Evolutionary conservation across 2,888 invertebrate genomes (phyloP).

Genomic region (Orthosia gracilis): DNA sequence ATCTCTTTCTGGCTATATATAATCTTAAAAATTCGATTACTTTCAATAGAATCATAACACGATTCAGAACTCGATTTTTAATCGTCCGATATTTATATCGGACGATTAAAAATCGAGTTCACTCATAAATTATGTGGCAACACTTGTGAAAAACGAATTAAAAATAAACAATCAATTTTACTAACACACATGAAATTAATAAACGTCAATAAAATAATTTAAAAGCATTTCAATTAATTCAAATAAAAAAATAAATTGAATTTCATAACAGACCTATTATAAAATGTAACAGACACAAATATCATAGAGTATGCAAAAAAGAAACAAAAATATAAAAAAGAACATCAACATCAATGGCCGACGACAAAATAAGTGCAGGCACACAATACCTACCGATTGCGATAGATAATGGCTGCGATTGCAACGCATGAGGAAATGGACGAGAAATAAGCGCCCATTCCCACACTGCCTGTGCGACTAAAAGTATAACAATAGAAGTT

Average conservation of each 20-base stretch:
- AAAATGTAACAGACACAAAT: background rate
- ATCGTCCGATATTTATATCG: no score
- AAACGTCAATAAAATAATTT: constrained; percentile 12
- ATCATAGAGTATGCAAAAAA: background rate
- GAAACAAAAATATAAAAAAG: background rate
- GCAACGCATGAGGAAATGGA: constrained; percentile 71
- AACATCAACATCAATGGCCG: constrained; percentile 30
- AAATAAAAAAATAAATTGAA: background rate
- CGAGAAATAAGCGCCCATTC: constrained; percentile 60
- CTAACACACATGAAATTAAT: background rate
- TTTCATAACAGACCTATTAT: background rate
- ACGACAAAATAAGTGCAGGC: constrained; percentile 41
- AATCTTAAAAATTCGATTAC: background rate
- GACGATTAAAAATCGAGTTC: no score
- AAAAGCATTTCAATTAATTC: background rate
- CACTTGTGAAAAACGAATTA: background rate
- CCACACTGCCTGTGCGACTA: constrained; percentile 61
- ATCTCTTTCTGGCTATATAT: no score
- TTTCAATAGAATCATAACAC: background rate
- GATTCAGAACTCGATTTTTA: background rate
- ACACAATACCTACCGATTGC: constrained; percentile 65
- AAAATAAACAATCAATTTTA: constrained; percentile 10
- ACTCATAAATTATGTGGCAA: constrained; percentile 4
- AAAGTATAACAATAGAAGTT: constrained; percentile 47
- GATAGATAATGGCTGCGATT: constrained; percentile 62